Base-by-base conservation (phyloP, 2,113 vertebrate genomes). In the Andinoacara biseriatus region DNA sequence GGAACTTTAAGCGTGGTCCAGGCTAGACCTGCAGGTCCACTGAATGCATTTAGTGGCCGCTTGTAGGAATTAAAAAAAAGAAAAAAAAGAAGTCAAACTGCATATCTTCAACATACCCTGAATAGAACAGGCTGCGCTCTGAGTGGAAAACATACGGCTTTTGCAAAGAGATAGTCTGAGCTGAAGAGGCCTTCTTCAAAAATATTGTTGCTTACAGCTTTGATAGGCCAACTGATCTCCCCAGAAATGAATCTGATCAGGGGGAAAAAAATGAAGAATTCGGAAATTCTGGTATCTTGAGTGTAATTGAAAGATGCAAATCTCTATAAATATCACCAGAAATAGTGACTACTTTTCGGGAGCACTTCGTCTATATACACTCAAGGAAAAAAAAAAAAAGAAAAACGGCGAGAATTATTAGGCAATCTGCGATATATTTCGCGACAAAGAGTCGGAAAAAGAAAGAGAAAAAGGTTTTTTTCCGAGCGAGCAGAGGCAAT, bases 401-500 rank as follows among this genome's bases (percentile, higher is more conserved):
- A 31, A 31, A 31, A 49, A 22, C 78, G 81, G 72, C 78, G 54
- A 89, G 85, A 80, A 88, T 83, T 77, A 20, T 46, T 76, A 80
- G 81, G 58, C 81, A 84, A 87, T 72, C 77, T 72, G 80, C 84
- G 90, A 83, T 72, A 43, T 87, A 91, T 92, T 90, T 90, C 81
- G 78, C 78, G 52, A 90, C 80, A 88, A 59, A 84, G 84, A 89
- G 85, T 82, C 54, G 59, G 69, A 54, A 74, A 89, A 87, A 62
- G 60, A 78, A 76, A 88, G 57, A 58, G 22, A 72, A 7, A 52
- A 74, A 85, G 84, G 86, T 33, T 75, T 62, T 89, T 94, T 94
- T 90, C 90, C 81, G 61, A 94, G 92, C 80, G 82, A 92, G 90
- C 86, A 84, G 87, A 91, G 79, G 86, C 81, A 85, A 78, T 74